phyloP scores from a whole-genome alignment of 2,888 invertebrate species.

The Spisula solida region DNA sequence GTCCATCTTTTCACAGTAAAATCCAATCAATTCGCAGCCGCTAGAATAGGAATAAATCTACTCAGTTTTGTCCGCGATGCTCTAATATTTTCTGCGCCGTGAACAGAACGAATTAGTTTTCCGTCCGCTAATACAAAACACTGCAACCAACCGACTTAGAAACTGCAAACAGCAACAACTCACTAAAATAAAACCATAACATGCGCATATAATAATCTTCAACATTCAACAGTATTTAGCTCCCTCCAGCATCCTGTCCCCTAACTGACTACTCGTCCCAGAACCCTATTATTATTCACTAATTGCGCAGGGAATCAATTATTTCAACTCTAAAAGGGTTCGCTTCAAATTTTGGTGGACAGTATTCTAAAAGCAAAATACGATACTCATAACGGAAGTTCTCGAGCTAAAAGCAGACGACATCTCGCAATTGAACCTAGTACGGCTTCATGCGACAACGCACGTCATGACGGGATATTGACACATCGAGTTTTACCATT shows the following conservation, averaged over 20 bases:
- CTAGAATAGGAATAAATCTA: no score
- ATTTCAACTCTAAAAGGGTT: neutral
- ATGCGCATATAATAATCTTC: neutral
- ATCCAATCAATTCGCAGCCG: no score
- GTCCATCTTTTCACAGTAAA: no score
- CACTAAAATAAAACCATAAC: no score
- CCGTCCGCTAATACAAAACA: no score
- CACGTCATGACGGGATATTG: constrained; percentile 9
- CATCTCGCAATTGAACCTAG: neutral
- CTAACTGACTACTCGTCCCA: neutral
- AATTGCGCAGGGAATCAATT: neutral
- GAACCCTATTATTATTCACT: neutral
- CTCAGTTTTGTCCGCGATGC: no score
- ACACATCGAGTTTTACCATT: neutral
- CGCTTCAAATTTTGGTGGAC: neutral
- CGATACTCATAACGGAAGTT: neutral
- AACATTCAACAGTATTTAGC: neutral
- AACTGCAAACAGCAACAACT: no score
- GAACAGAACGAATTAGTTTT: no score
- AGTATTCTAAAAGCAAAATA: neutral
- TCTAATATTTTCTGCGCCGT: no score
- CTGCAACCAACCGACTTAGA: no score
- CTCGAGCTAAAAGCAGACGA: constrained; percentile 10
- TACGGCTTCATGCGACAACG: neutral
- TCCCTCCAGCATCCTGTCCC: neutral